These are phyloP conservation scores for Mycetomoellerius zeteki DNA, from an alignment of 1,140 invertebrate species.

Conservation along the genomic window DNA sequence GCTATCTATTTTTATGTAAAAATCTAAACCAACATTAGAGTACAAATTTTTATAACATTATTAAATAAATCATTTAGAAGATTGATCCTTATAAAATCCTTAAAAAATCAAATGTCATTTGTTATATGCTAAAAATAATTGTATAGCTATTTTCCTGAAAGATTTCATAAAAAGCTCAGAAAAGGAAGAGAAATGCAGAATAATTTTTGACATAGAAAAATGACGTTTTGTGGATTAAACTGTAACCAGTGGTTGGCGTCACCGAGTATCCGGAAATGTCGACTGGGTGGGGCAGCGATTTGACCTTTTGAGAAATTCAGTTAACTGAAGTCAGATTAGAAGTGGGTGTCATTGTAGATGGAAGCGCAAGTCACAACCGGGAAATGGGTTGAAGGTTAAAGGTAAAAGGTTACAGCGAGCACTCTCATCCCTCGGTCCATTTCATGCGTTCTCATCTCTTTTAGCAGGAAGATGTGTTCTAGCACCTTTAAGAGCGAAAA, in stretches of 20 bases:
- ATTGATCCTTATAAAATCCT: background rate
- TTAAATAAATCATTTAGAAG: background rate
- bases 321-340: constrained; percentile 41
- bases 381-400: constrained; percentile 65
- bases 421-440: background rate
- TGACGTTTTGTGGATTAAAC: constrained; percentile 19
- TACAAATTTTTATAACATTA: background rate
- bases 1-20: background rate
- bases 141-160: background rate
- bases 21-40: background rate
- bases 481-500: constrained; percentile 15
- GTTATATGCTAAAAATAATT: background rate
- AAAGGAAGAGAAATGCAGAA: background rate
- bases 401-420: constrained; percentile 60
- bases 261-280: constrained; percentile 22
- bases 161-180: background rate
- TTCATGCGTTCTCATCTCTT: constrained; percentile 1
- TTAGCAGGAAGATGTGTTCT: background rate
- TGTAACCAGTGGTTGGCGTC: constrained; percentile 2
- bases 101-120: background rate
- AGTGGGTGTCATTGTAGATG: constrained; percentile 59
- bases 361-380: constrained; percentile 50
- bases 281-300: background rate
- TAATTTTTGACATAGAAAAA: background rate
- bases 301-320: constrained; percentile 61